These are phyloP conservation scores for Variabilichromis moorii DNA, from an alignment of 2,113 vertebrate species.

Conservation along the genomic window DNA sequence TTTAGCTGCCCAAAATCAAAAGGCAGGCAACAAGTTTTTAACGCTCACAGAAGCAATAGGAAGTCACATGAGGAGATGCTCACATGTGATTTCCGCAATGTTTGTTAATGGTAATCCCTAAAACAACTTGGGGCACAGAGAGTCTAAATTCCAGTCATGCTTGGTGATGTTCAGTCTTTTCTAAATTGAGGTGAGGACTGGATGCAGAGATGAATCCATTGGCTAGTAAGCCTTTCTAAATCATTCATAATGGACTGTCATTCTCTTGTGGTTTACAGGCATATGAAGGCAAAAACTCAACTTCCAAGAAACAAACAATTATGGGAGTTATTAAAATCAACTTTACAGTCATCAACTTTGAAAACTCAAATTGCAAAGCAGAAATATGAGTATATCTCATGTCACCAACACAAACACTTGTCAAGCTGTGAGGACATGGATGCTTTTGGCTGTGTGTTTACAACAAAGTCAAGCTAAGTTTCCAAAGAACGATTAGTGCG, in stretches of 20 bases:
- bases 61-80: conserved; percentile 55
- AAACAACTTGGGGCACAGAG: conserved; percentile 32
- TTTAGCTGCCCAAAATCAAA: conserved; percentile 30
- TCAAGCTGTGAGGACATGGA: background rate
- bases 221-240: background rate
- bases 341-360: background rate
- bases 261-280: background rate
- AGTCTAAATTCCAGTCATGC: conserved; percentile 44
- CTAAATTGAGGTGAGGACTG: conserved; percentile 9
- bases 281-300: background rate
- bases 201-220: background rate
- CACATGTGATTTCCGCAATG: conserved; percentile 49
- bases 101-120: conserved; percentile 58
- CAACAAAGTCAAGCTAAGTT: background rate
- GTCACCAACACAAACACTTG: background rate
- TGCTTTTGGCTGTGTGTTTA: background rate
- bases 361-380: background rate
- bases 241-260: background rate
- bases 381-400: background rate
- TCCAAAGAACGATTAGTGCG: background rate
- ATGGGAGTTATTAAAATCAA: background rate
- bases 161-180: conserved; percentile 29
- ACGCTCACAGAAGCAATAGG: conserved; percentile 44
- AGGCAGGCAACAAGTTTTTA: conserved; percentile 6
- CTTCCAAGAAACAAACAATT: background rate